Percentiles rank a stretch among this genome's conserved stretches.
phyloP scores from a whole-genome alignment of 2,888 invertebrate species.

The Eupsilia transversa region DNA sequence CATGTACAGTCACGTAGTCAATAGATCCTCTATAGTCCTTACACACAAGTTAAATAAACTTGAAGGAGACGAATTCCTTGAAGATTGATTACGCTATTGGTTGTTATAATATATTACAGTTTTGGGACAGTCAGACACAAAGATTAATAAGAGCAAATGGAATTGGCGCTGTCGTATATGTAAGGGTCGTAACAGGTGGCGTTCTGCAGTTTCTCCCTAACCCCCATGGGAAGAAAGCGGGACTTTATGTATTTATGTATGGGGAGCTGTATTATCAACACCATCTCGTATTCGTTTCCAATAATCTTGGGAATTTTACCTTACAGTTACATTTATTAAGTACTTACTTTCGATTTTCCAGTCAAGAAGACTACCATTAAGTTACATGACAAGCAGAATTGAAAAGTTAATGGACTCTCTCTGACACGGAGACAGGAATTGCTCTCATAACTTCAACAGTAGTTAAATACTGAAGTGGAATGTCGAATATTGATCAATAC shows the following conservation, averaged over 20 bases:
- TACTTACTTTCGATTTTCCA: neutral
- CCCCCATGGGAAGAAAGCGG: neutral
- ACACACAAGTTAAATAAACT: constrained; percentile 69
- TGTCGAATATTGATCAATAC: neutral
- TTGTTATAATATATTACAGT: constrained; percentile 74
- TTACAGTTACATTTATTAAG: neutral
- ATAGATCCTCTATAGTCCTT: constrained; percentile 54
- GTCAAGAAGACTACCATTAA: neutral
- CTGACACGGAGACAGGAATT: neutral
- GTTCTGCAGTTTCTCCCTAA: neutral
- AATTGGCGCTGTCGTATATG: constrained; percentile 22
- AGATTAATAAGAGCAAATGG: constrained; percentile 58
- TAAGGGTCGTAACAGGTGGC: neutral
- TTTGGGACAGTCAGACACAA: constrained; percentile 63
- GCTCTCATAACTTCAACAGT: neutral
- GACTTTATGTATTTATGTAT: neutral
- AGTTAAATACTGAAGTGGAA: neutral
- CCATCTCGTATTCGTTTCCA: neutral
- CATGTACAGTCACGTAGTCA: constrained; percentile 46
- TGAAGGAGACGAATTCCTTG: constrained; percentile 58
- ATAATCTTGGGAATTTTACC: neutral
- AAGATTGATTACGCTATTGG: constrained; percentile 74
- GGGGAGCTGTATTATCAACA: neutral
- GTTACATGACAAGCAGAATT: neutral
- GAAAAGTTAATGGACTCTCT: too few relatives aligned